phyloP scores from a whole-genome alignment of 2,888 invertebrate genomes.

The Eilema depressum region DNA sequence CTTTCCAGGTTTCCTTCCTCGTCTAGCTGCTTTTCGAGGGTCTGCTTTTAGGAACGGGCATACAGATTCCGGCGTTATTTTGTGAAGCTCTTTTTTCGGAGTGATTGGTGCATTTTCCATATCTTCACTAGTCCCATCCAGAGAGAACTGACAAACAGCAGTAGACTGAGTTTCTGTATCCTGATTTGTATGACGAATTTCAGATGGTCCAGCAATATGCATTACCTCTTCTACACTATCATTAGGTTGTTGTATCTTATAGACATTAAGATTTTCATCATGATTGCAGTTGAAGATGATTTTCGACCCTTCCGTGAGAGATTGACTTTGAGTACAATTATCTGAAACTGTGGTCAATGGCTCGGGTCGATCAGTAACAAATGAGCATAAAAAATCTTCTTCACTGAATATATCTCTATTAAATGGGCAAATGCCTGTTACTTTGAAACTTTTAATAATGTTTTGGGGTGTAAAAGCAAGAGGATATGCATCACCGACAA shows the following conservation, averaged over 20 bases:
- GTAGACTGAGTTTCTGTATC: background rate
- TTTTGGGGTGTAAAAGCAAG: conserved; percentile 38
- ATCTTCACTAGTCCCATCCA: background rate
- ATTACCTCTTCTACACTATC: too few species aligned
- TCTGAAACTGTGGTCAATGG: too few species aligned
- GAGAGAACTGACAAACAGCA: too few species aligned
- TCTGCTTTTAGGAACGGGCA: background rate
- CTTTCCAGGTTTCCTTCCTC: background rate
- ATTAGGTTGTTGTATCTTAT: background rate
- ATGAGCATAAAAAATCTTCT: conserved; percentile 36
- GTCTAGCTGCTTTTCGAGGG: background rate
- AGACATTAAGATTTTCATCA: background rate
- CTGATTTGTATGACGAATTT: background rate
- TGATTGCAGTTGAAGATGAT: too few species aligned
- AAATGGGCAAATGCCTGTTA: conserved; percentile 33
- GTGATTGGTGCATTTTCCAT: background rate
- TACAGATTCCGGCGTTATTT: background rate
- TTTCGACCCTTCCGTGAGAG: too few species aligned
- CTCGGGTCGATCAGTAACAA: conserved; percentile 31
- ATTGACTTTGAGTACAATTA: too few species aligned
- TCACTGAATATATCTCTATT: conserved; percentile 36
- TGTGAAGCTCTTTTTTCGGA: too few species aligned
- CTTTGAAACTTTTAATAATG: conserved; percentile 30
- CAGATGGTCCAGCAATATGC: too few species aligned
- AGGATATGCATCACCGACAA: conserved; percentile 35